Evolutionary conservation across 2,113 vertebrate genomes (phyloP), one percentile per base, ranked within the genome.

Genomic region (Emydocephalus ijimae): DNA sequence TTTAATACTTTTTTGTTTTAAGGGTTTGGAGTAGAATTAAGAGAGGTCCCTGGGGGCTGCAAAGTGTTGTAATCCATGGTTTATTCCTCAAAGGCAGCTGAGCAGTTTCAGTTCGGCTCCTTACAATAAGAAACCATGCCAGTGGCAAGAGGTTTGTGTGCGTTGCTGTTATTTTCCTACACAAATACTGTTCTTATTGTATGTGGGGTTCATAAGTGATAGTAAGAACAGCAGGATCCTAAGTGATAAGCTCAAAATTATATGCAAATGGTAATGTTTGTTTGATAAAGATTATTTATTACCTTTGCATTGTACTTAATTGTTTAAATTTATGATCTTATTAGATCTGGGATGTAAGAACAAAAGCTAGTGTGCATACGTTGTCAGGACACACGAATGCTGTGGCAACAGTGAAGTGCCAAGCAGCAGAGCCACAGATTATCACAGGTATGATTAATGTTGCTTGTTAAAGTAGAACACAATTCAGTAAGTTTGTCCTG

Each of bases 281-380:
- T 54, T 23, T 21, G 12, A 43, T 12, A 86, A 61, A 87, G 85
- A 18, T 61, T 89, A 12, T 74, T 88, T 45, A 52, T 88, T 10
- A 29, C 7, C 24, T 87, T 50, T 50, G 45, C n/a, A 52, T 87
- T 26, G 14, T 21, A 24, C 52, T 89, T 48, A 23, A 59, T 50
- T 92, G 59, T 69, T 89, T 5, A 45, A 85, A 59, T 61, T 64
- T 92, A 26, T 89, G 64, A 74, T 34, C 48, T 90, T 52, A 15
- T 54, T 93, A 99, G 99, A 99, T 99, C 55, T 99, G 99, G 99
- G 99, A 99, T 97, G 98, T 99, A 93, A 98, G 99, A 93, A 98
- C 98, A 0, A 99, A 99, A 97, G 99, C 99, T 43, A 99, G 99
- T 20, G 99, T 99, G 29, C 99, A 99, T 97, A 99, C 99, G 0